Evolutionary conservation across 2,888 invertebrate species (phyloP).

Genomic region (Brachyptera risi): DNA sequence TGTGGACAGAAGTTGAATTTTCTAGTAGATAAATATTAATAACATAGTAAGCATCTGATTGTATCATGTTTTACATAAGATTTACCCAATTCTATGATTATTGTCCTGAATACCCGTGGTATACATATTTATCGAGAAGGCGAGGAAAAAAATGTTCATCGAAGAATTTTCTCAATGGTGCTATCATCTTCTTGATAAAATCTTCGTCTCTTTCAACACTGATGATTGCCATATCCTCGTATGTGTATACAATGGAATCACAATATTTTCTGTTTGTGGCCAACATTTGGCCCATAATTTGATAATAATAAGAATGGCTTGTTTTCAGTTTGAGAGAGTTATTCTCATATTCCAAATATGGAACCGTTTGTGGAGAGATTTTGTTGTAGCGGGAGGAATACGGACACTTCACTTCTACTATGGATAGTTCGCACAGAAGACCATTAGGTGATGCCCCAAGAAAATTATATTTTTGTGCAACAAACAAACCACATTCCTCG

Average conservation of each 20-base stretch:
- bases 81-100: too few relatives aligned
- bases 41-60: too few relatives aligned
- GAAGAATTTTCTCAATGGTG: constrained; percentile 26
- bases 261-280: constrained; percentile 27
- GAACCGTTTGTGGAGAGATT: constrained; percentile 26
- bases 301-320: constrained; percentile 26
- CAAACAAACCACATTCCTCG: constrained; percentile 21
- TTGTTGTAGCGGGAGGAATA: constrained; percentile 18
- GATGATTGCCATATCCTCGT: constrained; percentile 18
- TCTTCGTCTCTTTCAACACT: constrained; percentile 27
- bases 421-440: constrained; percentile 21
- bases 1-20: too few relatives aligned
- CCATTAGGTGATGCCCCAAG: constrained; percentile 32
- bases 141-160: constrained; percentile 22
- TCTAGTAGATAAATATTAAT: too few relatives aligned
- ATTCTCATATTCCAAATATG: constrained; percentile 24
- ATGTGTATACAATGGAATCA: constrained; percentile 29
- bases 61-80: too few relatives aligned
- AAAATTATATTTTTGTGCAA: neutral
- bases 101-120: constrained; percentile 18
- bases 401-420: constrained; percentile 31
- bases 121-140: constrained; percentile 28
- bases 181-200: constrained; percentile 29
- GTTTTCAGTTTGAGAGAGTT: constrained; percentile 23
- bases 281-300: constrained; percentile 23